Percentiles rank a stretch among this genome's conserved stretches.
phyloP scores from a whole-genome alignment of 1,140 invertebrate species.

The Zelostemma sp. region DNA sequence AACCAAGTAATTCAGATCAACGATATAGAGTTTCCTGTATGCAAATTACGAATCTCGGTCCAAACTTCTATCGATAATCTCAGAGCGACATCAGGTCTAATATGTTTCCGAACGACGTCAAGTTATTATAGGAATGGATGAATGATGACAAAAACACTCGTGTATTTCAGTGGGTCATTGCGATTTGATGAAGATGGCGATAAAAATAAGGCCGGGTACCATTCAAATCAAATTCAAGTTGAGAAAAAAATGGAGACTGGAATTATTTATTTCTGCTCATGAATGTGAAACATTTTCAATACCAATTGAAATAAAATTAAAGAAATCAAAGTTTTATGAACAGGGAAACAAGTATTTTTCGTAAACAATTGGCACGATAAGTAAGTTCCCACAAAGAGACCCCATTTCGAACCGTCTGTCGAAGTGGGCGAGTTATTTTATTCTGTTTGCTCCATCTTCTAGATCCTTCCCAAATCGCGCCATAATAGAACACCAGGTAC shows the following conservation, averaged over 20 bases:
- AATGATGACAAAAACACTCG: not conserved
- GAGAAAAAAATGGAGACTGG: not conserved
- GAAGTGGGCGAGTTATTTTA: conserved; percentile 10
- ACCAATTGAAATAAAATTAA: too few species aligned
- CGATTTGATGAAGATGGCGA: not conserved
- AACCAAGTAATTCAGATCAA: conserved; percentile 30
- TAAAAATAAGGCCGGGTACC: not conserved
- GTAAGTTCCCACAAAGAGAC: too few species aligned
- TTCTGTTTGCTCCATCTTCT: conserved; percentile 27
- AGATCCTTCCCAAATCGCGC: conserved; percentile 31
- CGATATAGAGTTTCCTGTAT: conserved; percentile 66
- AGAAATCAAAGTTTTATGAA: too few species aligned
- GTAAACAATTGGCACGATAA: not conserved
- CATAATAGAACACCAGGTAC: conserved; percentile 31
- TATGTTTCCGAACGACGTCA: conserved; percentile 2
- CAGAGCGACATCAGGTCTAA: conserved; percentile 59
- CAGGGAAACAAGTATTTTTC: too few species aligned
- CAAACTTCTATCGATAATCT: conserved; percentile 55
- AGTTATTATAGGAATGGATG: not conserved
- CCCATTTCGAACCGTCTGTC: not conserved
- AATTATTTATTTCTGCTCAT: not conserved
- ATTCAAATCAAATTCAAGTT: not conserved
- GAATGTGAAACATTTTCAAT: too few species aligned
- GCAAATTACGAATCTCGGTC: conserved; percentile 58
- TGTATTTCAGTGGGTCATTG: not conserved